Percentiles rank a stretch among this genome's conserved stretches.
These are phyloP conservation scores for Hydroisotoma schaefferi DNA, from an alignment of 2,888 invertebrate species.

Conservation along the genomic window DNA sequence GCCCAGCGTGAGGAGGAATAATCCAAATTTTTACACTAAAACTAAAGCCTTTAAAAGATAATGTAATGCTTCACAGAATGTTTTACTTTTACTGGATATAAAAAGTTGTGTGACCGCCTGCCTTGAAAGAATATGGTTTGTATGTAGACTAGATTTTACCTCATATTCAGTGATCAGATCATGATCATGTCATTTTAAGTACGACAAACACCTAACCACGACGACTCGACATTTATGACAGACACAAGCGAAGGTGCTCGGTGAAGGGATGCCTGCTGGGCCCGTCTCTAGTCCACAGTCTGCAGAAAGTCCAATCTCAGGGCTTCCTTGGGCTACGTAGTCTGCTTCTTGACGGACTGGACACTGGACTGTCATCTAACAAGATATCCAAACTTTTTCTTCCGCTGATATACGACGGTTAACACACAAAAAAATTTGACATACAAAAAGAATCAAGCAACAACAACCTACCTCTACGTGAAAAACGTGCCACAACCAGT, in stretches of 20 bases:
- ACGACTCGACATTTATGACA: constrained; percentile 48
- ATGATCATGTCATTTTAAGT: constrained; percentile 19
- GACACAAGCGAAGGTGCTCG: constrained; percentile 45
- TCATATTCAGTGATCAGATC: constrained; percentile 27
- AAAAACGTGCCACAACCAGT: too few relatives aligned
- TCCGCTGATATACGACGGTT: too few relatives aligned
- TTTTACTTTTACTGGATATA: too few relatives aligned
- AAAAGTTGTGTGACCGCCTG: background rate
- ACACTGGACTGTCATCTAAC: too few relatives aligned
- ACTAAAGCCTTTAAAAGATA: too few relatives aligned
- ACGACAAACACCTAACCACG: constrained; percentile 32
- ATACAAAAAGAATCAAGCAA: too few relatives aligned
- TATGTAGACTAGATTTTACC: constrained; percentile 13
- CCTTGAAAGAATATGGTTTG: background rate
- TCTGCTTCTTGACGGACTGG: background rate
- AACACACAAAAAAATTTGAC: too few relatives aligned
- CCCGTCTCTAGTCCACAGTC: too few relatives aligned
- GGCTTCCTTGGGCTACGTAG: background rate
- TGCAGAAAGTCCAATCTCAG: background rate
- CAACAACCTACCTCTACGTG: too few relatives aligned
- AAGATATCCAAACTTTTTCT: too few relatives aligned
- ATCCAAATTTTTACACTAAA: constrained; percentile 1
- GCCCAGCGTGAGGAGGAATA: background rate
- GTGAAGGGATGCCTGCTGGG: constrained; percentile 44
- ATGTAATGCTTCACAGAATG: too few relatives aligned